Evolutionary conservation across 2,888 invertebrate species (phyloP).

Genomic region (Lasioglossum zephyrum): DNA sequence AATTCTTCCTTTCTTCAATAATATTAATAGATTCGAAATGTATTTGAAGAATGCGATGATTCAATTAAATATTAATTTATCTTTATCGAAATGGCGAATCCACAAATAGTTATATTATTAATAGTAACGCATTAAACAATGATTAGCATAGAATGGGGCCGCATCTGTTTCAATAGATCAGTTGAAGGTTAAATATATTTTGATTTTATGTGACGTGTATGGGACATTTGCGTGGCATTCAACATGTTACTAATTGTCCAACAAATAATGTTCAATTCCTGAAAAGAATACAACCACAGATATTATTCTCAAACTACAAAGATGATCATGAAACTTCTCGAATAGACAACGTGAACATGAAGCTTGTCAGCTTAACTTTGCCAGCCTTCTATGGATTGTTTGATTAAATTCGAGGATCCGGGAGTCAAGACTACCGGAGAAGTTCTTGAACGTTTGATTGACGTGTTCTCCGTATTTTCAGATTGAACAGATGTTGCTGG

Average conservation of each 20-base stretch:
- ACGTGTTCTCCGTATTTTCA: neutral
- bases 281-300: neutral
- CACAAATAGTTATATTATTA: no score
- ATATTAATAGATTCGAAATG: no score
- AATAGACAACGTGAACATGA: neutral
- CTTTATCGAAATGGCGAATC: no score
- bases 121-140: no score
- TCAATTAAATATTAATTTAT: no score
- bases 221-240: neutral
- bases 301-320: neutral
- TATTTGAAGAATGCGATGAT: no score
- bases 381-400: neutral
- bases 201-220: neutral
- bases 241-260: neutral
- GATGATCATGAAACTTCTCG: neutral
- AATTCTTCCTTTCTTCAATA: no score
- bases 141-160: no score
- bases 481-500: neutral
- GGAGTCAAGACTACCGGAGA: neutral
- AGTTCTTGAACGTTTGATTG: neutral
- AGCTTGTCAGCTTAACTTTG: constrained; percentile 4
- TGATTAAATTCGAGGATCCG: neutral
- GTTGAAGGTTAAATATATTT: neutral
- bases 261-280: neutral
- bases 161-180: no score